phyloP scores from a whole-genome alignment of 1,140 invertebrate genomes.

The Ooceraea biroi region DNA sequence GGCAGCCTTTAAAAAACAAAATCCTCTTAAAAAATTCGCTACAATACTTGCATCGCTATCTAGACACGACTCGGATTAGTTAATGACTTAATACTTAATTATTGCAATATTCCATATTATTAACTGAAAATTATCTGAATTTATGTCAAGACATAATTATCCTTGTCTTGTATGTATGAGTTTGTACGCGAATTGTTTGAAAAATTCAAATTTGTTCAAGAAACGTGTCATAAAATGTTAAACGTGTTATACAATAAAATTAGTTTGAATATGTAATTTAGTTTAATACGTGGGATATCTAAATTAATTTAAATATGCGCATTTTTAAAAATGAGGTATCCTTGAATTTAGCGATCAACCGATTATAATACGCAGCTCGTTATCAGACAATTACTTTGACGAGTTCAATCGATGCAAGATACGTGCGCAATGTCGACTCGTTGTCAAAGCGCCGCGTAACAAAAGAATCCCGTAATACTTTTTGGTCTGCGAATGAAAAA shows the following conservation, averaged over 20 bases:
- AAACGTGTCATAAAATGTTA: neutral
- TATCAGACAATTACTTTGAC: neutral
- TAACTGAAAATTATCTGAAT: conserved; percentile 20
- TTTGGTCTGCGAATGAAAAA: conserved; percentile 15
- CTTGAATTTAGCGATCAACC: neutral
- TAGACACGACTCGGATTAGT: too few species aligned
- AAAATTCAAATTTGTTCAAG: neutral
- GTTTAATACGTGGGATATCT: too few species aligned
- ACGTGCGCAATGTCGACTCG: neutral
- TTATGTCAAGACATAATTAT: conserved; percentile 24
- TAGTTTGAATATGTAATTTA: too few species aligned
- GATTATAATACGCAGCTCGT: neutral
- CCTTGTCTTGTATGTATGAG: neutral
- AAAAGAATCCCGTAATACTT: neutral
- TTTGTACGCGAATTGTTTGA: neutral
- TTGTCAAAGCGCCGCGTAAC: conserved; percentile 46
- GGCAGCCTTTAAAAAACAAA: too few species aligned
- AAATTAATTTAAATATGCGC: too few species aligned
- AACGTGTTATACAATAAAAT: neutral
- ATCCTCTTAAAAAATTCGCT: too few species aligned
- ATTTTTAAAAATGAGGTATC: neutral
- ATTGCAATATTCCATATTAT: neutral
- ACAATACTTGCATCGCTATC: too few species aligned
- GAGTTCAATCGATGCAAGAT: neutral
- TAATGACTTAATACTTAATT: too few species aligned